Evolutionary conservation across 2,888 invertebrate genomes (phyloP).

Genomic region (Tryphoninae sp.): DNA sequence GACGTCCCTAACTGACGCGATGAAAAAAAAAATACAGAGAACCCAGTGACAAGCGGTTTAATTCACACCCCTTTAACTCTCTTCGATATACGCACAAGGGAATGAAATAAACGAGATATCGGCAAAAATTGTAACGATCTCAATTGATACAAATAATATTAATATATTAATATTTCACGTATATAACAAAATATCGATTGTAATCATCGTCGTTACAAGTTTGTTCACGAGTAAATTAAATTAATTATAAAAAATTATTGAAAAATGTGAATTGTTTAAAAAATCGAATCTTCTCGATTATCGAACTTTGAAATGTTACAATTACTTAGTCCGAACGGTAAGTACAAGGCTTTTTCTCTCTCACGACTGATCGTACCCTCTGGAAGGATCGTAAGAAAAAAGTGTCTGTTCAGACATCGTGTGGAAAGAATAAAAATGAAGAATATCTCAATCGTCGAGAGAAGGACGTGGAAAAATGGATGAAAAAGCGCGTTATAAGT

Average conservation of each 20-base stretch:
- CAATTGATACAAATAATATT: background rate
- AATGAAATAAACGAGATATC: slow-evolving; percentile 4
- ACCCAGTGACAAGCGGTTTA: slow-evolving; percentile 57
- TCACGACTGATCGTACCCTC: background rate
- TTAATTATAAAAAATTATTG: too few species aligned
- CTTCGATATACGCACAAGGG: background rate
- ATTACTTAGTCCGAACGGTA: background rate
- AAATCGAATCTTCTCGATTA: too few species aligned
- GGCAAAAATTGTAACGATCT: background rate
- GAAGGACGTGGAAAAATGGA: background rate
- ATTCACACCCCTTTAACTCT: slow-evolving; percentile 15
- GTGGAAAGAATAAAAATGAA: background rate
- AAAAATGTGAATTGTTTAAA: too few species aligned
- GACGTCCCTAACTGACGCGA: slow-evolving; percentile 61
- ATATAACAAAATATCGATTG: too few species aligned
- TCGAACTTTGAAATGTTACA: background rate
- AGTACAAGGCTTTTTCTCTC: background rate
- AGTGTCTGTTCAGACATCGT: background rate
- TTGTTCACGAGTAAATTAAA: too few species aligned
- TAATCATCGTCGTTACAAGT: too few species aligned
- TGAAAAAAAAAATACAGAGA: slow-evolving; percentile 60
- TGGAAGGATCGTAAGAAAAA: background rate
- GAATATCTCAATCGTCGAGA: slow-evolving; percentile 12
- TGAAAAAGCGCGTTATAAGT: slow-evolving; percentile 11
- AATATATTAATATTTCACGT: too few species aligned